These are phyloP conservation scores for Alouatta palliata DNA, from an alignment of 2,113 vertebrate genomes.

Conservation along the genomic window DNA sequence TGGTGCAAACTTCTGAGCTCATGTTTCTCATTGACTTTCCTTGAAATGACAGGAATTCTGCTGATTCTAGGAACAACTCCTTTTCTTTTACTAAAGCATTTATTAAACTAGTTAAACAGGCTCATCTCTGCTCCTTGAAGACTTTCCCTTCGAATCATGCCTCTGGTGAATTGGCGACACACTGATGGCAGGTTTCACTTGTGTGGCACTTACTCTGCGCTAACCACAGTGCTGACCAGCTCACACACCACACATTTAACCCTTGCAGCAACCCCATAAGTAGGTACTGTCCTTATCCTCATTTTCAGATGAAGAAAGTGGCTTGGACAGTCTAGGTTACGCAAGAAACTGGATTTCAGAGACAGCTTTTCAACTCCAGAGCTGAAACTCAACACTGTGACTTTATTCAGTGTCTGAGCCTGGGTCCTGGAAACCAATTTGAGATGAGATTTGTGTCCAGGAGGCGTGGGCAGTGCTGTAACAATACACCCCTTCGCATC, in stretches of 20 bases:
- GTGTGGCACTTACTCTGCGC: fast-evolving
- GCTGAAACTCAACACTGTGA: neutral
- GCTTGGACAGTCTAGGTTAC: neutral
- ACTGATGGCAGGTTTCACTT: neutral
- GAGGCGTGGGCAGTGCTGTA: neutral
- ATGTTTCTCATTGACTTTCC: neutral
- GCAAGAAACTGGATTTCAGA: neutral
- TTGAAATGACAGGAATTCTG: neutral
- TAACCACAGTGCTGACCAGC: too few relatives aligned
- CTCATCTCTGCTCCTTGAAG: neutral
- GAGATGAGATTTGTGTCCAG: fast-evolving
- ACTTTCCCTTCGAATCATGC: neutral
- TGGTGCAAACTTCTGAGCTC: neutral
- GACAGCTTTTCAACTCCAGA: neutral
- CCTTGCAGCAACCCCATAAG: neutral
- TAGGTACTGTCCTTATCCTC: neutral
- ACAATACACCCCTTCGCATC: neutral
- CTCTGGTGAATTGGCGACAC: fast-evolving
- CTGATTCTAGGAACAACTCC: neutral
- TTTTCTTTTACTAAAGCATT: neutral
- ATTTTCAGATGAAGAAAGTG: neutral
- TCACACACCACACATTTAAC: neutral
- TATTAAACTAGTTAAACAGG: neutral
- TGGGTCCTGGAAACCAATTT: neutral
- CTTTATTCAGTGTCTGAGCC: neutral